Percentiles rank a stretch among this genome's conserved stretches.
These are phyloP conservation scores for Coleophora deauratella DNA, from an alignment of 2,888 invertebrate genomes.

Conservation along the genomic window DNA sequence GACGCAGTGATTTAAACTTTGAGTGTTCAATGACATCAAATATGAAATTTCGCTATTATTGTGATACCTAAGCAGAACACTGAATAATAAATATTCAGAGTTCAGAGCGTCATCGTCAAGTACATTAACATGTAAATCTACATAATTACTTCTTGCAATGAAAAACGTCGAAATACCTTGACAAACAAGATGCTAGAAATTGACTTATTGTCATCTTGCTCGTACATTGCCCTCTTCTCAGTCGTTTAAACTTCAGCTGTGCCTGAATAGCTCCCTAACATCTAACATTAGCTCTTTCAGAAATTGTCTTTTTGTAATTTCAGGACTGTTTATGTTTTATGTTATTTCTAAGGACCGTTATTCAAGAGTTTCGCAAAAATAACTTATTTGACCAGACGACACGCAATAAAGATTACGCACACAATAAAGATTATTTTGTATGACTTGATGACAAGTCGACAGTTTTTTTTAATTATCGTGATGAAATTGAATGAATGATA, in stretches of 20 bases:
- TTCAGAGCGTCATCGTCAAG: conserved; percentile 16
- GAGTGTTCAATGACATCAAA: no score
- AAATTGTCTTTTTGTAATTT: conserved; percentile 32
- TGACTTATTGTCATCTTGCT: no score
- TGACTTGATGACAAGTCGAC: no score
- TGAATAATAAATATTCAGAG: no score
- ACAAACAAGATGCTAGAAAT: no score
- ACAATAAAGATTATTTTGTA: no score
- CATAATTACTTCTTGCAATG: conserved; percentile 17
- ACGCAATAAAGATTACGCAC: not conserved
- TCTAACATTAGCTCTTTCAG: conserved; percentile 36
- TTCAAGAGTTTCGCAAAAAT: conserved; percentile 7
- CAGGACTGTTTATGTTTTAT: conserved; percentile 27
- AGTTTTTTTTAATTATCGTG: no score
- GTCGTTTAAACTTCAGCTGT: conserved; percentile 23
- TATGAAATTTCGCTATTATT: not conserved
- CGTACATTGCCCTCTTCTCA: conserved; percentile 43
- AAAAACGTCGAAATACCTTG: no score
- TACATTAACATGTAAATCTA: conserved; percentile 17
- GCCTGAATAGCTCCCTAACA: conserved; percentile 28
- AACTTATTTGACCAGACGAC: not conserved
- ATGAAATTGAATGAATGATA: no score
- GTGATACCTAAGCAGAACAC: conserved; percentile 2
- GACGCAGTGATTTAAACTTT: conserved; percentile 21
- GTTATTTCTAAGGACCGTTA: conserved; percentile 19